Evolutionary conservation across 2,113 vertebrate species (phyloP), one percentile per base, ranked within the genome.

Genomic region (Tinamus guttatus): DNA sequence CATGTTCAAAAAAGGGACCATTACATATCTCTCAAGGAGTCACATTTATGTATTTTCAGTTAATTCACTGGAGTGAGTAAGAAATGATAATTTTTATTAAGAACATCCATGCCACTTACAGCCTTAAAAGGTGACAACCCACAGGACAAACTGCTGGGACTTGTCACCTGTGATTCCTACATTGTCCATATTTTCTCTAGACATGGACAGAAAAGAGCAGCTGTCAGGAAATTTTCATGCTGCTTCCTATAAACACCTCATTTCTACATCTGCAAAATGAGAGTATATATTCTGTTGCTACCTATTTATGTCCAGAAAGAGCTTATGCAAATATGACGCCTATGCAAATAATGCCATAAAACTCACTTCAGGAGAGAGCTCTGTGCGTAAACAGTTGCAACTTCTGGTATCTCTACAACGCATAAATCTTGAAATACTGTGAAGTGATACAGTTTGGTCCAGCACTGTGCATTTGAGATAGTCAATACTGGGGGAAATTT

Each of bases 281-380:
- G 1, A 52, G 5, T 67, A 56, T 85, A 83, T 86, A 47, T 88
- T 90, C 38, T 43, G 74, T 64, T 93, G 51, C 36, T 68, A 81
- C 30, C 83, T 93, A 22, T 22, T 32, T 71, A 92, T 77, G 88
- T 94, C 85, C 85, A 90, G 73, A 83, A 92, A 83, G 73, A 41
- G 25, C 8, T 52, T 38, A 71, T 28, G 13, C 67, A 86, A 95
- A 92, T 13, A 25, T 84, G 60, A 86, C 41, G 56, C 40, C 32
- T 93, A 81, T 89, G 56, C 73, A 90, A 90, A 93, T 45, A 88
- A 75, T 25, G 60, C 51, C 60, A 67, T 90, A 81, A 88, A 90
- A 78, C 38, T 32, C 34, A 90, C 41, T 1, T 0, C 49, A 52
- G 56, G 36, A 86, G 45, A 88, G 34, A 64, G 25, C 88, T 20